Evolutionary conservation across 2,797 vertebrate species (phyloP).

Genomic region (Phalloptychus januarius): DNA sequence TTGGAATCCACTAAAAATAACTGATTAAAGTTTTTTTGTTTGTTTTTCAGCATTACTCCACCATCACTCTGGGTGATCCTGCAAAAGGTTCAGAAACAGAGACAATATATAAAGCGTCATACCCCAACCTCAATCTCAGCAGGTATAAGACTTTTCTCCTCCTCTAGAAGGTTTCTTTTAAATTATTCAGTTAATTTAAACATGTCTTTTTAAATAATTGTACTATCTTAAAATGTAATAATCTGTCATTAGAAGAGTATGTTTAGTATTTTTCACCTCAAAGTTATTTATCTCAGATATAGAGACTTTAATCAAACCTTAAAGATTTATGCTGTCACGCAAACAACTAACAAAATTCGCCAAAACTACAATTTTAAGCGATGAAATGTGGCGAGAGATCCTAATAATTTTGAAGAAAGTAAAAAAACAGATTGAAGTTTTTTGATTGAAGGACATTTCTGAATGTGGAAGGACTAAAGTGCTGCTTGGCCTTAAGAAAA

Average conservation of each 20-base stretch:
- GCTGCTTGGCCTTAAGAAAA: background rate
- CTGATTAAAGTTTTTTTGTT: conserved; percentile 3
- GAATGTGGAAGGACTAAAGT: background rate
- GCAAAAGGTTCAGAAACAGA: conserved; percentile 42
- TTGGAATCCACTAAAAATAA: background rate
- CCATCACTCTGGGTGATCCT: conserved; percentile 53
- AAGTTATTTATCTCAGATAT: too few relatives aligned
- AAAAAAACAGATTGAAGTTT: background rate
- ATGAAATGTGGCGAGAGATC: too few relatives aligned
- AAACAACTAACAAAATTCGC: too few relatives aligned
- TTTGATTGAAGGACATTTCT: background rate
- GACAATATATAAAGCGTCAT: conserved; percentile 52
- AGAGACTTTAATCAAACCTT: too few relatives aligned
- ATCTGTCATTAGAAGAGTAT: background rate
- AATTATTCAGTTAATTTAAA: conserved; percentile 15
- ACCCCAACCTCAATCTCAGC: conserved; percentile 16
- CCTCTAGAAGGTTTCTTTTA: background rate
- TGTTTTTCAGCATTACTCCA: conserved; percentile 40
- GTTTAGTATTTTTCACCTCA: too few relatives aligned
- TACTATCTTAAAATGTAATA: background rate
- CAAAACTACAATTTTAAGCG: too few relatives aligned
- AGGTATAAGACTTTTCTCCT: conserved; percentile 40
- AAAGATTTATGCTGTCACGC: too few relatives aligned
- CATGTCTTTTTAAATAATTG: background rate
- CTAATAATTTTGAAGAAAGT: background rate